Conservation (phyloP, 2,113 vertebrate species). For the Ophthalmolycus amberensis region DNA sequence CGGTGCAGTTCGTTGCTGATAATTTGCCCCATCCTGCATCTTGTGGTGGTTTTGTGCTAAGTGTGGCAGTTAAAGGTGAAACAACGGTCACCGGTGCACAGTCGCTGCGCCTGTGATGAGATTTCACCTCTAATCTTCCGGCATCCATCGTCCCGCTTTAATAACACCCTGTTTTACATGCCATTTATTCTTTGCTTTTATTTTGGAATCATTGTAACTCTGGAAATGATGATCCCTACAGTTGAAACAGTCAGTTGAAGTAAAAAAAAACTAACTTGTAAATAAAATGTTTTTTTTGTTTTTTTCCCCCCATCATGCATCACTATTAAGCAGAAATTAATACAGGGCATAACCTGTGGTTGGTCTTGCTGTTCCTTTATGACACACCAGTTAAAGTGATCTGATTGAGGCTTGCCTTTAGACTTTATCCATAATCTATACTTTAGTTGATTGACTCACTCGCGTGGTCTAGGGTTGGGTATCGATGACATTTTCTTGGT, state of each 20-base stretch:
- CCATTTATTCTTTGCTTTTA: conserved; percentile 40
- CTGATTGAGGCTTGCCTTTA: conserved; percentile 5
- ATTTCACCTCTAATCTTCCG: conserved; percentile 72
- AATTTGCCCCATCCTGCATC: conserved; percentile 18
- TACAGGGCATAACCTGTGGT: conserved; percentile 85
- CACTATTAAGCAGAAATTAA: conserved; percentile 71
- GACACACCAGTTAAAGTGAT: conserved; percentile 86
- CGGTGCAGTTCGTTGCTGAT: conserved; percentile 8
- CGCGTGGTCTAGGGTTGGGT: conserved; percentile 46
- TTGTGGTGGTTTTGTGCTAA: conserved; percentile 46
- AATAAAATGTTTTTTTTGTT: conserved; percentile 23
- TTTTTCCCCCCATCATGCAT: conserved; percentile 42
- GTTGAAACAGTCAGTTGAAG: conserved; percentile 89
- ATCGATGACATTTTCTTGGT: conserved; percentile 29
- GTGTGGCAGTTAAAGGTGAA: conserved; percentile 66
- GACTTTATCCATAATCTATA: conserved; percentile 24
- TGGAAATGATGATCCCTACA: conserved; percentile 90
- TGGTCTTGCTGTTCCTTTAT: conserved; percentile 95
- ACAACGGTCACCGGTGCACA: conserved; percentile 41
- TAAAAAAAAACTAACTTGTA: conserved; percentile 83
- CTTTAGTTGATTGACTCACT: conserved; percentile 16
- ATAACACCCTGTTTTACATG: conserved; percentile 55
- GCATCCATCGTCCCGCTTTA: conserved; percentile 58
- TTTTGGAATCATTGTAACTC: conserved; percentile 25
- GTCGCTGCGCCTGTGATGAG: conserved; percentile 29